phyloP scores from a whole-genome alignment of 1,140 invertebrate species.

The Limonius californicus region DNA sequence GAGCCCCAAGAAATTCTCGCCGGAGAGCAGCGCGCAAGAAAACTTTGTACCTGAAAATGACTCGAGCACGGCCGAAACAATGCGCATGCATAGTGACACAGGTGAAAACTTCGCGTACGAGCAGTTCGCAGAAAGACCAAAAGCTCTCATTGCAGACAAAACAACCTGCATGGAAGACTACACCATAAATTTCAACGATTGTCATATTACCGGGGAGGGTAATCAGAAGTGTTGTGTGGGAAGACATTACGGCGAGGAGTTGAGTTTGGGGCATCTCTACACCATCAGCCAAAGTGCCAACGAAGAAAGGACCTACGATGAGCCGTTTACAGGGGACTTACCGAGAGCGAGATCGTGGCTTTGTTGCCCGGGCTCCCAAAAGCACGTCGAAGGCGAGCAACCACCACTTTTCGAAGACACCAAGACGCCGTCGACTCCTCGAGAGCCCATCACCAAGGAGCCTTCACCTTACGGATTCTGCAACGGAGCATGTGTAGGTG shows the following conservation, averaged over 20 bases:
- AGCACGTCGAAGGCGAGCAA: conserved; percentile 35
- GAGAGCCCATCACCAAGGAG: conserved; percentile 38
- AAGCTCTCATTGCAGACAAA: background rate
- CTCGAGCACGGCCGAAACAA: conserved; percentile 18
- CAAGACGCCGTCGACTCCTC: conserved; percentile 10
- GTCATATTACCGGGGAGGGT: conserved; percentile 29
- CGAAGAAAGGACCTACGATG: conserved; percentile 46
- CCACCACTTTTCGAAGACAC: conserved; percentile 35
- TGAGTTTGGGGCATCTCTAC: conserved; percentile 43
- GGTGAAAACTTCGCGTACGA: background rate
- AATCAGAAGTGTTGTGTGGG: conserved; percentile 41
- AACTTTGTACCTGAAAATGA: conserved; percentile 21
- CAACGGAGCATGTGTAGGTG: conserved; percentile 43
- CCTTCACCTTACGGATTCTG: conserved; percentile 33
- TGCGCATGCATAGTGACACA: background rate
- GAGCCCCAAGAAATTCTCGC: conserved; percentile 37
- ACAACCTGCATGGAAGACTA: conserved; percentile 39
- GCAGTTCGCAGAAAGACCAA: background rate
- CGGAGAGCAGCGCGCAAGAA: conserved; percentile 4
- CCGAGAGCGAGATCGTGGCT: conserved; percentile 42
- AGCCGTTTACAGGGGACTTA: conserved; percentile 44
- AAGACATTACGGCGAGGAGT: conserved; percentile 35
- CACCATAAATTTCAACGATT: conserved; percentile 39
- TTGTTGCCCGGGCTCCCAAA: conserved; percentile 45
- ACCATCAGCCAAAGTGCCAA: conserved; percentile 40